Evolutionary conservation across 1,140 invertebrate species (phyloP).

Genomic region (Apis florea): DNA sequence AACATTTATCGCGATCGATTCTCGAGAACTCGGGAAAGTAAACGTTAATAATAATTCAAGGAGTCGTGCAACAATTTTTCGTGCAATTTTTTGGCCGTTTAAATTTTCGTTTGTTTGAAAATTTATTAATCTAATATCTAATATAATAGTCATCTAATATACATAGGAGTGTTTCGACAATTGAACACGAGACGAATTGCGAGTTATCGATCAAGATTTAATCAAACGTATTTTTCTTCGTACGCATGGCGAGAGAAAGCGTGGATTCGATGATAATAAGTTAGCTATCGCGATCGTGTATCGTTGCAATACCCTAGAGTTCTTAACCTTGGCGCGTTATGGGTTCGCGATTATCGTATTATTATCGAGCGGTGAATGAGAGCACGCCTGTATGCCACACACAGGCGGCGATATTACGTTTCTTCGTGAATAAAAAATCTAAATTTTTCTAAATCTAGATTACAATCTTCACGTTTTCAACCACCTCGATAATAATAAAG

Average conservation of each 20-base stretch:
- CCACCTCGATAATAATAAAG: too few relatives aligned
- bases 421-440: background rate
- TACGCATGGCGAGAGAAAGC: background rate
- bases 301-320: conserved; percentile 44
- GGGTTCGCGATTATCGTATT: conserved; percentile 20
- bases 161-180: too few relatives aligned
- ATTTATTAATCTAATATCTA: too few relatives aligned
- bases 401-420: conserved; percentile 28
- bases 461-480: background rate
- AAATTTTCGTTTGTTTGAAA: too few relatives aligned
- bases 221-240: conserved; percentile 3
- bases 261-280: conserved; percentile 34
- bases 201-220: background rate
- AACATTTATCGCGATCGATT: too few relatives aligned
- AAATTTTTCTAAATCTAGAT: background rate
- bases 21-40: too few relatives aligned
- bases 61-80: too few relatives aligned
- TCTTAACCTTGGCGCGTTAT: conserved; percentile 51
- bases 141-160: too few relatives aligned
- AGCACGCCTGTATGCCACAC: conserved; percentile 26
- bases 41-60: too few relatives aligned
- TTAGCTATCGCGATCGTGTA: conserved; percentile 39
- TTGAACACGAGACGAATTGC: too few relatives aligned
- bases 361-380: conserved; percentile 31
- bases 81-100: too few relatives aligned